Percentiles rank a stretch among this genome's conserved stretches.
Conservation (phyloP, 2,888 invertebrate species). For the Lobophora halterata region DNA sequence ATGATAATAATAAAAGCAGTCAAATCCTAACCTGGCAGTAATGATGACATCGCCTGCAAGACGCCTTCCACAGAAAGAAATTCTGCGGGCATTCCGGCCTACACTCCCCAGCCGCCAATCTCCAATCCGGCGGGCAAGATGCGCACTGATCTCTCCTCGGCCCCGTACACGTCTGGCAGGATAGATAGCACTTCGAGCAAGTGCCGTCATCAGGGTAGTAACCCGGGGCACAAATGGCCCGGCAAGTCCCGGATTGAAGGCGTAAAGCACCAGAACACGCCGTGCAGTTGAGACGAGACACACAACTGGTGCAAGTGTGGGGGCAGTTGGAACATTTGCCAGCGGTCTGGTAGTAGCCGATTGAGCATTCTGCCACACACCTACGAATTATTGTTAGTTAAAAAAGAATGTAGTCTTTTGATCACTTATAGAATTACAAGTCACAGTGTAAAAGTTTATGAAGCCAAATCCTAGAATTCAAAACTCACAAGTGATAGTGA, state of each 20-base stretch:
- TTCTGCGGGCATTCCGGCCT: slow-evolving; percentile 92
- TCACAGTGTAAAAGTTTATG: no score
- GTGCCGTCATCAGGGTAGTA: slow-evolving; percentile 93
- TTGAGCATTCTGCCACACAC: slow-evolving; percentile 89
- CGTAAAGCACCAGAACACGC: slow-evolving; percentile 88
- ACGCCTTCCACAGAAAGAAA: slow-evolving; percentile 90
- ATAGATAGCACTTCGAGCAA: slow-evolving; percentile 91
- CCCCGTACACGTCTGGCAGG: slow-evolving; percentile 92
- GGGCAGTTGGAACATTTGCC: slow-evolving; percentile 89
- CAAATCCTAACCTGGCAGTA: no score
- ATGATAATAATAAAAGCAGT: no score
- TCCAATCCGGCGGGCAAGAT: slow-evolving; percentile 89
- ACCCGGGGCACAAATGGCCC: slow-evolving; percentile 88
- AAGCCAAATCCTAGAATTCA: no score
- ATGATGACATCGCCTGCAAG: no score
- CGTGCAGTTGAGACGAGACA: slow-evolving; percentile 90
- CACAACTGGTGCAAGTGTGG: slow-evolving; percentile 89
- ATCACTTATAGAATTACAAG: no score
- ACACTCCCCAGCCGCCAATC: slow-evolving; percentile 90
- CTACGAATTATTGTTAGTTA: slow-evolving; percentile 45
- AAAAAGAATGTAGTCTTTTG: slow-evolving; percentile 7
- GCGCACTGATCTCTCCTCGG: slow-evolving; percentile 92
- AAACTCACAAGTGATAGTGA: no score
- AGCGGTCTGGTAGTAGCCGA: slow-evolving; percentile 87
- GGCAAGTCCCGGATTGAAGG: slow-evolving; percentile 91